Percentiles rank a stretch among this genome's conserved stretches.
Evolutionary conservation across 2,797 vertebrate genomes (phyloP).

Genomic region (Pogonophryne albipinna): DNA sequence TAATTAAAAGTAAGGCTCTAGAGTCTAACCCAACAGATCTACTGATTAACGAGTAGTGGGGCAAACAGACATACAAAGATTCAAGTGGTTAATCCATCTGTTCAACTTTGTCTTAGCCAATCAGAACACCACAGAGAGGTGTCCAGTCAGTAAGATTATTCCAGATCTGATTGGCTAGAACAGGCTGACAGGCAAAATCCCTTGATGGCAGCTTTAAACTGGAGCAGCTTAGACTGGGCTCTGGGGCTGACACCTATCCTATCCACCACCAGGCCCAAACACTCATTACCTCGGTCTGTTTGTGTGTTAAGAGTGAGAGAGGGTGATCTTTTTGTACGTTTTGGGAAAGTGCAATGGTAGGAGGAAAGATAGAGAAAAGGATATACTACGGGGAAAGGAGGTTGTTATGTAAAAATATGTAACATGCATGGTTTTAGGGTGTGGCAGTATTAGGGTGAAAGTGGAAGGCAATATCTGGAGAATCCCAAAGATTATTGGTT

Average conservation of each 20-base stretch:
- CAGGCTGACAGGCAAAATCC: conserved; percentile 48
- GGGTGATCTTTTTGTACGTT: neutral
- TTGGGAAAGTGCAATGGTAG: conserved; percentile 6
- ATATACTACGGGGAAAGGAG: neutral
- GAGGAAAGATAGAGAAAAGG: neutral
- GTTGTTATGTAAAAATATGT: neutral
- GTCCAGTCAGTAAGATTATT: conserved; percentile 32
- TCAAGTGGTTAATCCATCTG: conserved; percentile 28
- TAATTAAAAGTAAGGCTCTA: neutral
- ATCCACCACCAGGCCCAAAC: conserved; percentile 36
- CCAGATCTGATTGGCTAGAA: conserved; percentile 52
- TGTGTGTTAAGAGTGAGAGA: conserved; percentile 5
- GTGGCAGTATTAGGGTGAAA: neutral
- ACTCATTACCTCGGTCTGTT: conserved; percentile 40
- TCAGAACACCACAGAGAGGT: conserved; percentile 17
- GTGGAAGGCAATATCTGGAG: neutral
- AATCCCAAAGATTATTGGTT: neutral
- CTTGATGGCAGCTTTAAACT: conserved; percentile 47
- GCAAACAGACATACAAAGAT: conserved; percentile 13
- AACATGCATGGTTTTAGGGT: neutral
- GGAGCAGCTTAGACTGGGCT: conserved; percentile 43
- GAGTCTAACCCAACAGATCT: neutral
- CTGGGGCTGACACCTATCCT: conserved; percentile 47
- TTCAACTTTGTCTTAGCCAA: conserved; percentile 39
- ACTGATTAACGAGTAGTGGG: conserved; percentile 8